Conservation (phyloP, 2,113 vertebrate genomes). For the Alouatta palliata region DNA sequence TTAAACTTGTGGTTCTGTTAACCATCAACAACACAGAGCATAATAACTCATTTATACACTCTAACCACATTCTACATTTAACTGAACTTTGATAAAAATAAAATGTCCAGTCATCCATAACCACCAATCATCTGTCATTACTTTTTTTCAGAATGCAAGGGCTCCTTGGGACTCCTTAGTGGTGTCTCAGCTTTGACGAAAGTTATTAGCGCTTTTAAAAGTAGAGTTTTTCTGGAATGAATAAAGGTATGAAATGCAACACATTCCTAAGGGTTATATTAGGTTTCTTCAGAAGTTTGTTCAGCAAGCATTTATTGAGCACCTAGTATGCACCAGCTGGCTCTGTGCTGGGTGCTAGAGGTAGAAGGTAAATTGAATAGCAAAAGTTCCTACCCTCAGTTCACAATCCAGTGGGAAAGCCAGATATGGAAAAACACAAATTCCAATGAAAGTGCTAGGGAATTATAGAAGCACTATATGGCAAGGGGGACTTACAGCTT, state of each 20-base stretch:
- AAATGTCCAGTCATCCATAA: background rate
- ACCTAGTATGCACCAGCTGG: background rate
- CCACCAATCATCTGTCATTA: background rate
- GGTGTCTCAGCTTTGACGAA: background rate
- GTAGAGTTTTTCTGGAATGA: background rate
- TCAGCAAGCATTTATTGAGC: slow-evolving; percentile 20
- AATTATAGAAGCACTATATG: background rate
- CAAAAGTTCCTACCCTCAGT: background rate
- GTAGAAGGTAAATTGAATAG: background rate
- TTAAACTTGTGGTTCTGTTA: background rate
- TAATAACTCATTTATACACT: background rate
- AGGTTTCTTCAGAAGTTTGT: background rate
- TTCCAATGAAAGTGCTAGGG: background rate
- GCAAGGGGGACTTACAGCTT: background rate
- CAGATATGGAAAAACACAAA: background rate
- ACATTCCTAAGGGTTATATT: background rate
- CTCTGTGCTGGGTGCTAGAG: background rate
- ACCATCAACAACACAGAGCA: background rate
- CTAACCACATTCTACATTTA: background rate
- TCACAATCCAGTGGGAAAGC: background rate
- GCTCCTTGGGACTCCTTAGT: slow-evolving; percentile 24
- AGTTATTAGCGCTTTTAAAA: slow-evolving; percentile 29
- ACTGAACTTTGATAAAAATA: slow-evolving; percentile 25
- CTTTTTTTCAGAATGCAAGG: background rate
- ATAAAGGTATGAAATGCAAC: background rate